Evolutionary conservation across 2,113 vertebrate genomes (phyloP), one percentile per base, ranked within the genome.

Genomic region (Lophius piscatorius): DNA sequence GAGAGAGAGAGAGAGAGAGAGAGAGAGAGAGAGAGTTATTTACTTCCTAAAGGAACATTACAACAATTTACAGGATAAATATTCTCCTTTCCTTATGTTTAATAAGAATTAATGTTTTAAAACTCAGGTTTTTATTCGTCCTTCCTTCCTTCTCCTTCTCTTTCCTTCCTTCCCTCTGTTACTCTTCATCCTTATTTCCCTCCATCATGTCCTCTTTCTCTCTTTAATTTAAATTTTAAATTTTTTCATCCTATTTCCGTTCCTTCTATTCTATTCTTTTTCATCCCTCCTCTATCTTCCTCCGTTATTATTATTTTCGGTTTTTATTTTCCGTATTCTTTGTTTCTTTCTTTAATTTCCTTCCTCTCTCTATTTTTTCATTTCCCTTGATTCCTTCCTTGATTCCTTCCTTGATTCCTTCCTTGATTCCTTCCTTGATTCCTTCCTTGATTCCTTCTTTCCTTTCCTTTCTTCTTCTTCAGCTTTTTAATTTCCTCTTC

Each of bases 21-120:
- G n/a, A n/a, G n/a, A n/a, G n/a, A n/a, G n/a, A n/a, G n/a, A 61
- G 46, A 41, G 51, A 45, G 26, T 23, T 8, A 55, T 11, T 5
- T 34, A 13, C 4, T 11, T 12, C 16, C 9, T 36, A n/a, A n/a
- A n/a, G n/a, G n/a, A n/a, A n/a, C n/a, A n/a, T n/a, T n/a, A n/a
- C n/a, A n/a, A n/a, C n/a, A n/a, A n/a, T n/a, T n/a, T n/a, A n/a
- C n/a, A n/a, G n/a, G n/a, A n/a, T n/a, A n/a, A n/a, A n/a, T n/a
- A n/a, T 7, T 17, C 14, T 41, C 6, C 9, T 9, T 17, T 11
- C n/a, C 16, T 41, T 17, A 3, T 4, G 20, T 21, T 7, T n/a
- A n/a, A n/a, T n/a, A n/a, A n/a, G n/a, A n/a, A n/a, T n/a, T n/a
- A n/a, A n/a, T n/a, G n/a, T n/a, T n/a, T n/a, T n/a, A n/a, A n/a